Conservation (phyloP, 2,113 vertebrate genomes). For the Vidua chalybeata region DNA sequence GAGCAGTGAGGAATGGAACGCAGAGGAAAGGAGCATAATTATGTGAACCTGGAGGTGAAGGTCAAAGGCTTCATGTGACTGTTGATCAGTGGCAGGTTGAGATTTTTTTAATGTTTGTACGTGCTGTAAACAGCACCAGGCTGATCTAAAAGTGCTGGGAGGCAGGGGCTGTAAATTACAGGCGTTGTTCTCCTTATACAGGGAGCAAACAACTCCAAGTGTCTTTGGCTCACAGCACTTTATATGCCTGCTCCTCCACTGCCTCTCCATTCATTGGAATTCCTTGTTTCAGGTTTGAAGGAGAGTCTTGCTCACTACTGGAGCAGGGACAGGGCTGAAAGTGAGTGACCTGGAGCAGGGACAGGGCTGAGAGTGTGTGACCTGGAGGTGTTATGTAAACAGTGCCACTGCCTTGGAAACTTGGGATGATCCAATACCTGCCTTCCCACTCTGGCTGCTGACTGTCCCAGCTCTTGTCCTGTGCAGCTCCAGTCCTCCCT, state of each 20-base stretch:
- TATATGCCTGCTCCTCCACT: neutral
- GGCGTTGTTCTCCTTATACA: neutral
- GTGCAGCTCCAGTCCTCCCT: neutral
- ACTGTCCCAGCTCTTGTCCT: neutral
- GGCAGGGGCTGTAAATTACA: neutral
- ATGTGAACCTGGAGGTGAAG: neutral
- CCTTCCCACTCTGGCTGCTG: neutral
- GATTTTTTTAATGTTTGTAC: neutral
- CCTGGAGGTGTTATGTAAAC: neutral
- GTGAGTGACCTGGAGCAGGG: neutral
- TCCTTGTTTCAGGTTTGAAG: neutral
- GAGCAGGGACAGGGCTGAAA: neutral
- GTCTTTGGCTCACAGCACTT: neutral
- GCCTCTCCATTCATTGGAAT: neutral
- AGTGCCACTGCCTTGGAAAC: neutral
- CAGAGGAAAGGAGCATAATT: neutral
- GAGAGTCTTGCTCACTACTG: neutral
- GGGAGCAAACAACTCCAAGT: accelerated
- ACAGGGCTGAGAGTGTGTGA: neutral
- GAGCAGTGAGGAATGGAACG: neutral
- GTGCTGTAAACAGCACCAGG: neutral
- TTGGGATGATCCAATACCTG: neutral
- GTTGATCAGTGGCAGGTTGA: neutral
- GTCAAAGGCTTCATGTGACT: conserved; percentile 39
- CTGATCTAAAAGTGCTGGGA: neutral